Percentiles rank a stretch among this genome's conserved stretches.
phyloP scores from a whole-genome alignment of 2,888 invertebrate genomes.

The Magallana nippona region DNA sequence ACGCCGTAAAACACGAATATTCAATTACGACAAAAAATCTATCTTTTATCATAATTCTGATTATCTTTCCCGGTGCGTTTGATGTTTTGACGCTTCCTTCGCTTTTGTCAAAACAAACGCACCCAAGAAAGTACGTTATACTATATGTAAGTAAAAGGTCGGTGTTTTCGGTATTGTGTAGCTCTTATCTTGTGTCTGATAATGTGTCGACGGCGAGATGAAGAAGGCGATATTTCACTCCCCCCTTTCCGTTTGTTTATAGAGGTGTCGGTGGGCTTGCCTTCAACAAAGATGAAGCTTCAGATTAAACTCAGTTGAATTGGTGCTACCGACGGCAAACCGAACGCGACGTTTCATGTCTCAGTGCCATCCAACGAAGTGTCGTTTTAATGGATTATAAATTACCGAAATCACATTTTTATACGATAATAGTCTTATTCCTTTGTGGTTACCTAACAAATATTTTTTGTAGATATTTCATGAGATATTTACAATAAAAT shows the following conservation, averaged over 20 bases:
- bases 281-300: background rate
- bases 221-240: slow-evolving; percentile 2
- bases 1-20: background rate
- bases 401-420: no score
- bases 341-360: no score
- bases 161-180: background rate
- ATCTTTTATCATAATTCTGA: slow-evolving; percentile 22
- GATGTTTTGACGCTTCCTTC: slow-evolving; percentile 21
- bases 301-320: no score
- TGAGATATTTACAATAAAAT: no score
- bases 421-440: no score
- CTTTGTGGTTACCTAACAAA: no score
- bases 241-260: background rate
- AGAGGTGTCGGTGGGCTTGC: background rate
- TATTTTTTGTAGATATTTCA: no score
- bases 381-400: no score
- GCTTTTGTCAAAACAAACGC: slow-evolving; percentile 29
- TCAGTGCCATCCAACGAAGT: no score
- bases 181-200: slow-evolving; percentile 10
- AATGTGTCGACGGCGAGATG: slow-evolving; percentile 14
- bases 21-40: slow-evolving; percentile 11
- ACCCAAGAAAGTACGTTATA: background rate
- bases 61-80: slow-evolving; percentile 3
- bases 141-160: slow-evolving; percentile 16
- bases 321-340: no score